These are phyloP conservation scores for Euclidia mi DNA, from an alignment of 2,888 invertebrate species.

Conservation along the genomic window DNA sequence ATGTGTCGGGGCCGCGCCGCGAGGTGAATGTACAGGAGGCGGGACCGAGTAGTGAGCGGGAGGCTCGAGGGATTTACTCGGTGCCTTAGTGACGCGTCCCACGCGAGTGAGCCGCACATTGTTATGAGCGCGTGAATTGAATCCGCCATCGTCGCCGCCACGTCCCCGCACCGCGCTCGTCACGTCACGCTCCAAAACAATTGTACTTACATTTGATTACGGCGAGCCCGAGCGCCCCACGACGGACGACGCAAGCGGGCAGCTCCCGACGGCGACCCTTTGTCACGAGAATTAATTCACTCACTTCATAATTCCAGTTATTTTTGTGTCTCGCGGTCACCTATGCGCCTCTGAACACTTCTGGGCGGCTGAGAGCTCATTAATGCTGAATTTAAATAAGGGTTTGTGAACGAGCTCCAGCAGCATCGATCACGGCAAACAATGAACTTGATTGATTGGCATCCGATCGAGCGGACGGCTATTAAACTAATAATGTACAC, in stretches of 20 bases:
- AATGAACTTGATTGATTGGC: too few species aligned
- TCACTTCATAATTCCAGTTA: constrained; percentile 34
- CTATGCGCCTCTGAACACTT: constrained; percentile 7
- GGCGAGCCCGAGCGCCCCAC: neutral
- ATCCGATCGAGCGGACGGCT: too few species aligned
- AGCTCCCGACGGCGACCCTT: constrained; percentile 22
- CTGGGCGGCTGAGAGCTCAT: neutral
- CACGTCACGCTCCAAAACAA: neutral
- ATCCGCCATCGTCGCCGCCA: neutral
- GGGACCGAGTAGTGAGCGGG: neutral
- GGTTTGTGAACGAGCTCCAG: neutral
- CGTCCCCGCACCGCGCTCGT: neutral
- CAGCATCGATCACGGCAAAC: too few species aligned
- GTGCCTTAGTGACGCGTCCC: constrained; percentile 3
- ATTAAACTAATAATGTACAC: too few species aligned
- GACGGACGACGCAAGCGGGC: constrained; percentile 3
- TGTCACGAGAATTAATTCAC: constrained; percentile 33
- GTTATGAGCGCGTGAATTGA: constrained; percentile 20
- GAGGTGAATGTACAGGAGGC: neutral
- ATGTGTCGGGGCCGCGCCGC: too few species aligned
- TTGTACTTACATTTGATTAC: constrained; percentile 6
- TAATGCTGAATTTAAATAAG: constrained; percentile 7
- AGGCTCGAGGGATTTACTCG: too few species aligned
- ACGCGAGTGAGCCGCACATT: constrained; percentile 14
- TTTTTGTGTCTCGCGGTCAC: constrained; percentile 17